phyloP scores from a whole-genome alignment of 2,113 vertebrate genomes.

The Rattus rattus region DNA sequence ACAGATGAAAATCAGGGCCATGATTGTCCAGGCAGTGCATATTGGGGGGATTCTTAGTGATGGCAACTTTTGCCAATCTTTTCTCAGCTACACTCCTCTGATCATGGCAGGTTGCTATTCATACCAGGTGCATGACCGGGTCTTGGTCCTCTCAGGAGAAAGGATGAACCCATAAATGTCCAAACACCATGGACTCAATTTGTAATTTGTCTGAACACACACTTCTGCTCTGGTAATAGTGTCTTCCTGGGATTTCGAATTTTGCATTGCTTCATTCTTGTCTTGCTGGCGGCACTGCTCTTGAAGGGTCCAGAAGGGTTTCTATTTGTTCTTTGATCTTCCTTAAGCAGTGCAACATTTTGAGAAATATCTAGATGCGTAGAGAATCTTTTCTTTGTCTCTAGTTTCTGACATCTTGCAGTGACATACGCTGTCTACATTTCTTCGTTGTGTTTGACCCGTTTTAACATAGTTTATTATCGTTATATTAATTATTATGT shows the following conservation, averaged over 20 bases:
- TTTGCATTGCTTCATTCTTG: not conserved
- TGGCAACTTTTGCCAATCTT: not conserved
- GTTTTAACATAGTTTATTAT: not conserved
- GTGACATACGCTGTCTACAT: not conserved
- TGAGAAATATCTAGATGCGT: not conserved
- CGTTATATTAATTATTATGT: not conserved
- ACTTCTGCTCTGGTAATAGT: not conserved
- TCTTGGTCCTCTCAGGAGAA: constrained; percentile 22
- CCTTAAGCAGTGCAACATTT: not conserved
- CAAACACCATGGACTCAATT: not conserved
- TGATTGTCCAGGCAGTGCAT: not conserved
- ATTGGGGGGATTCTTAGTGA: not conserved
- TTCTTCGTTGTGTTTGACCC: not conserved
- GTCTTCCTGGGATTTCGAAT: not conserved
- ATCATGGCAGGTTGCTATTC: not conserved
- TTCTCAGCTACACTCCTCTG: not conserved
- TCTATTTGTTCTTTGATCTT: constrained; percentile 36
- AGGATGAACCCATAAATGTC: not conserved
- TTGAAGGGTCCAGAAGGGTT: constrained; percentile 21
- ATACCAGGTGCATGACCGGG: not conserved
- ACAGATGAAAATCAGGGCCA: not conserved
- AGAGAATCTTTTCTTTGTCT: constrained; percentile 1
- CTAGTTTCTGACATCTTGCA: constrained; percentile 9
- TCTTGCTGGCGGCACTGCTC: constrained; percentile 31
- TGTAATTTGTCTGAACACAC: not conserved